Percentiles rank a stretch among this genome's conserved stretches.
These are phyloP conservation scores for Nysson spinosus DNA, from an alignment of 2,888 invertebrate genomes.

Conservation along the genomic window DNA sequence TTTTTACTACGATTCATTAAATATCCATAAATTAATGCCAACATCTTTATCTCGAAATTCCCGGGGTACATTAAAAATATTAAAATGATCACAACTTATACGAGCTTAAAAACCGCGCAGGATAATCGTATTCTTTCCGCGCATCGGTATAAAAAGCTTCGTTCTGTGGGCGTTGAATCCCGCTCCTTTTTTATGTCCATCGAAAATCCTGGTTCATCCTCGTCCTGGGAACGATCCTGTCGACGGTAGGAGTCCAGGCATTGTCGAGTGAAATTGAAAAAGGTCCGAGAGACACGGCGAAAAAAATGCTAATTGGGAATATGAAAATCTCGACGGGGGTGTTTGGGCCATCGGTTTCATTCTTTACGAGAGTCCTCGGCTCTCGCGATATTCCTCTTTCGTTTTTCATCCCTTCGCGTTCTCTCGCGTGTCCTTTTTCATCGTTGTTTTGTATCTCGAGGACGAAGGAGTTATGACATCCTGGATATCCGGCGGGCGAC, in stretches of 20 bases:
- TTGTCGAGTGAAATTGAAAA: conserved; percentile 41
- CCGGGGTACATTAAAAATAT: too few relatives aligned
- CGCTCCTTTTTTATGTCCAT: not conserved
- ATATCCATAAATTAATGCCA: too few relatives aligned
- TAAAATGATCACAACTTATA: too few relatives aligned
- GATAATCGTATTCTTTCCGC: too few relatives aligned
- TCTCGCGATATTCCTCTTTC: not conserved
- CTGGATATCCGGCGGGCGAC: conserved; percentile 16
- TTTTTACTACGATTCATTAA: too few relatives aligned
- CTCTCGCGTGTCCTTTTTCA: conserved; percentile 21
- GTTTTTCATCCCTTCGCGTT: conserved; percentile 5
- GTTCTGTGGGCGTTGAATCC: not conserved
- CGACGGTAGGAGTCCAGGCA: conserved; percentile 16
- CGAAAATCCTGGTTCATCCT: conserved; percentile 7
- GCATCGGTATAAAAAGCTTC: too few relatives aligned
- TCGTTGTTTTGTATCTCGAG: conserved; percentile 20
- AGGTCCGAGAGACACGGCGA: conserved; percentile 27
- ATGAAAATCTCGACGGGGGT: conserved; percentile 60
- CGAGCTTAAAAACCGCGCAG: too few relatives aligned
- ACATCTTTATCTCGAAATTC: too few relatives aligned
- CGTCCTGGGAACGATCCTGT: not conserved
- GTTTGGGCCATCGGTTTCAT: conserved; percentile 37
- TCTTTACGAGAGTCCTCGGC: conserved; percentile 52
- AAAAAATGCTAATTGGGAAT: conserved; percentile 61
- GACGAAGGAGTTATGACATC: conserved; percentile 42